phyloP scores from a whole-genome alignment of 1,140 invertebrate species.

The Drosophila elegans region DNA sequence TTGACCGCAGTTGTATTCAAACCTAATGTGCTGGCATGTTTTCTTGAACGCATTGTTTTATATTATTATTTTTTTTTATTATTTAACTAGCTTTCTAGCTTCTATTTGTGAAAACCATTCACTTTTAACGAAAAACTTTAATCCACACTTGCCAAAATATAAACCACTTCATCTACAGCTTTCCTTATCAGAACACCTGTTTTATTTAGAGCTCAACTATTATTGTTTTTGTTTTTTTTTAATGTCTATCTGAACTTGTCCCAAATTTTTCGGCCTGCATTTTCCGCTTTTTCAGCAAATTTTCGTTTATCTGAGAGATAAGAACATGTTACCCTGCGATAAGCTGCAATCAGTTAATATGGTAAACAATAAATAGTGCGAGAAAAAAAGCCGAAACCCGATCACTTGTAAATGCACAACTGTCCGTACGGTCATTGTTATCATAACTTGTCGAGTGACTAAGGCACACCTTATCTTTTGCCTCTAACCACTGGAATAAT shows the following conservation, averaged over 20 bases:
- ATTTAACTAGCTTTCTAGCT: too few relatives aligned
- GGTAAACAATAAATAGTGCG: conserved; percentile 38
- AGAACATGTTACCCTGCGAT: conserved; percentile 4
- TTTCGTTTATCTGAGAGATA: conserved; percentile 15
- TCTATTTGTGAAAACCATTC: too few relatives aligned
- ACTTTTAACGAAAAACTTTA: too few relatives aligned
- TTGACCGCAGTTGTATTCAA: too few relatives aligned
- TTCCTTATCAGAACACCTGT: neutral
- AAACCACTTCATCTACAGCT: too few relatives aligned
- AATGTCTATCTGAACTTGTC: neutral
- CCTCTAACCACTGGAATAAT: conserved; percentile 35
- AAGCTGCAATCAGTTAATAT: conserved; percentile 25
- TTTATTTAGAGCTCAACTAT: neutral
- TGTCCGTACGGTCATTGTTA: conserved; percentile 24
- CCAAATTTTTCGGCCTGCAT: too few relatives aligned
- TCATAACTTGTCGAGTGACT: conserved; percentile 20
- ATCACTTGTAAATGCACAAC: conserved; percentile 35
- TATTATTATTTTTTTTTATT: too few relatives aligned
- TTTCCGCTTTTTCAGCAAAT: conserved; percentile 2
- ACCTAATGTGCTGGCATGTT: too few relatives aligned
- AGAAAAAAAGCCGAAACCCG: conserved; percentile 3
- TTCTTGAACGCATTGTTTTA: too few relatives aligned
- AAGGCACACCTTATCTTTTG: conserved; percentile 12
- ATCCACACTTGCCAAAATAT: too few relatives aligned
- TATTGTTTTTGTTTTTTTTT: neutral